Percentiles rank a stretch among this genome's conserved stretches.
Evolutionary conservation across 2,797 vertebrate species (phyloP).

Genomic region (Lophius americanus): DNA sequence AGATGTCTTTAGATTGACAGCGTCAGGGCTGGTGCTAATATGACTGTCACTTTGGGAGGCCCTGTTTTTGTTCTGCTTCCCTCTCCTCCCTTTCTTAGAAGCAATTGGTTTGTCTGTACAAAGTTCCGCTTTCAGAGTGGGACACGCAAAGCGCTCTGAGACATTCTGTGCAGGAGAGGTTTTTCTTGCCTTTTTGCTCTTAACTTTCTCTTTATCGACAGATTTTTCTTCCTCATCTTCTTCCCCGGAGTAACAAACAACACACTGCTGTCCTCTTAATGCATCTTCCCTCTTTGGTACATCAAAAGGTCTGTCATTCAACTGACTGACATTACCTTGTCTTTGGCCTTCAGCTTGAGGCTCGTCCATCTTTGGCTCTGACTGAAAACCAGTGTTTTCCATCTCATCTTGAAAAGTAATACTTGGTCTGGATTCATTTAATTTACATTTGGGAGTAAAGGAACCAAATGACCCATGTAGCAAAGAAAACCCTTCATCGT

Average conservation of each 20-base stretch:
- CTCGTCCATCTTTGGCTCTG: conserved; percentile 22
- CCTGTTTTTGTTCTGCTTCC: conserved; percentile 66
- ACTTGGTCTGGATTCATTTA: conserved; percentile 45
- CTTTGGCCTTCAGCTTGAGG: conserved; percentile 49
- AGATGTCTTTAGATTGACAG: conserved; percentile 59
- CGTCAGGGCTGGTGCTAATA: conserved; percentile 53
- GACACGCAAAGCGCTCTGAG: conserved; percentile 41
- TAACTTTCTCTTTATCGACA: conserved; percentile 24
- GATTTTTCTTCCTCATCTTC: conserved; percentile 38
- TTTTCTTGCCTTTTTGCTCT: conserved; percentile 42
- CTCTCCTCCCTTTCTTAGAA: conserved; percentile 66
- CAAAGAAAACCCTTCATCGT: conserved; percentile 65
- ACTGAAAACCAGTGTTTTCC: conserved; percentile 18
- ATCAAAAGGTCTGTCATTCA: conserved; percentile 44
- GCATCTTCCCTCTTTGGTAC: conserved; percentile 73
- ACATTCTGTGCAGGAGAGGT: conserved; percentile 39
- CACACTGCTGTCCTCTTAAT: conserved; percentile 56
- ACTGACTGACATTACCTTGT: conserved; percentile 31
- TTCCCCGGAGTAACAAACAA: conserved; percentile 62
- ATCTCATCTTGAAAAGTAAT: conserved; percentile 35
- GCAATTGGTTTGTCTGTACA: conserved; percentile 63
- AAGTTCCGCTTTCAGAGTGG: conserved; percentile 39
- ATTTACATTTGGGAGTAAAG: conserved; percentile 78
- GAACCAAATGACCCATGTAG: conserved; percentile 81
- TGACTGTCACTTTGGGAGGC: conserved; percentile 34